phyloP scores from a whole-genome alignment of 2,888 invertebrate species.

The Eupeodes luniger region DNA sequence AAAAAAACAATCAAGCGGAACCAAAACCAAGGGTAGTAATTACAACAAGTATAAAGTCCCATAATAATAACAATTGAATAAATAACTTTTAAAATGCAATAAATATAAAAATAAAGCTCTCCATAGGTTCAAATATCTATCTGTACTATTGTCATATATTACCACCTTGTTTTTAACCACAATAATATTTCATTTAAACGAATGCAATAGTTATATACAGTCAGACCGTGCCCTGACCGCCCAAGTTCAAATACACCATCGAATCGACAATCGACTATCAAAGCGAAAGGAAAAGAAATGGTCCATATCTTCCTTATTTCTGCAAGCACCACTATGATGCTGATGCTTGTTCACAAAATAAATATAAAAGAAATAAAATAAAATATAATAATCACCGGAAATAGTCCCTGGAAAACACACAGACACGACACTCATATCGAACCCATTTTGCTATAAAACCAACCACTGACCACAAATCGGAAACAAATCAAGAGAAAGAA shows the following conservation, averaged over 20 bases:
- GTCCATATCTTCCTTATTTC: not conserved
- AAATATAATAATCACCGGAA: conserved; percentile 48
- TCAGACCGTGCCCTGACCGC: not conserved
- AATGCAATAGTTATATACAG: not conserved
- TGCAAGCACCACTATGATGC: not conserved
- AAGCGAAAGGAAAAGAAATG: conserved; percentile 21
- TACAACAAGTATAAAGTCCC: not conserved
- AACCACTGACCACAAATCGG: conserved; percentile 52
- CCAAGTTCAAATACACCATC: not conserved
- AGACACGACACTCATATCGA: conserved; percentile 24
- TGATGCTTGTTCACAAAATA: conserved; percentile 3
- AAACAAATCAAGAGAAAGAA: conserved; percentile 53
- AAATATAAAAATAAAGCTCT: conserved; percentile 1
- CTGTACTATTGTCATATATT: conserved; percentile 15
- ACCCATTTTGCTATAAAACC: conserved; percentile 22
- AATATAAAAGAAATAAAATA: not conserved
- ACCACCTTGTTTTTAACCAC: conserved; percentile 27
- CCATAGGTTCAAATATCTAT: conserved; percentile 6
- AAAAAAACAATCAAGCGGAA: conserved; percentile 37
- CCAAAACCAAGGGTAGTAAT: not conserved
- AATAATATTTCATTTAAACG: conserved; percentile 1
- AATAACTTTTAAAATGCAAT: conserved; percentile 1
- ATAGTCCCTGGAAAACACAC: conserved; percentile 14
- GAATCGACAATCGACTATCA: not conserved
- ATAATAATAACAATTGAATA: not conserved